These are phyloP conservation scores for Callithrix jacchus DNA, from an alignment of 2,113 vertebrate genomes.

Conservation along the genomic window DNA sequence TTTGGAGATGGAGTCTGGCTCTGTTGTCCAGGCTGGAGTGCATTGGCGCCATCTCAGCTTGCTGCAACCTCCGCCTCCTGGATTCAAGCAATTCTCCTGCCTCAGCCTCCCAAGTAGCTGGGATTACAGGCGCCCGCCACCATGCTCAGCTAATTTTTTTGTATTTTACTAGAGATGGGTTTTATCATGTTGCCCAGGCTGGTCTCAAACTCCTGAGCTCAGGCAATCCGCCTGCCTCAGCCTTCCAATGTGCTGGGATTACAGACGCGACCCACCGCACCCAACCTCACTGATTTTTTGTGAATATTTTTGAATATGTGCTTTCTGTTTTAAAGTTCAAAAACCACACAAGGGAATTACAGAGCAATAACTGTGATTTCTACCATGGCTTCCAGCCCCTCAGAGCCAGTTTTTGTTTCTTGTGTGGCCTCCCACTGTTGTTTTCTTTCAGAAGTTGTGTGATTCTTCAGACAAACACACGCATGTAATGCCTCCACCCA, in stretches of 20 bases:
- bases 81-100: no score
- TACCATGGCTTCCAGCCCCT: not conserved
- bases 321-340: constrained; percentile 29
- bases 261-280: not conserved
- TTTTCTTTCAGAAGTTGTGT: not conserved
- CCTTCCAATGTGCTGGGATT: not conserved
- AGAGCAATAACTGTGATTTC: not conserved
- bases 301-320: not conserved
- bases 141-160: no score
- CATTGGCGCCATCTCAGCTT: no score
- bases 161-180: no score
- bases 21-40: no score
- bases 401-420: not conserved
- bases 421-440: not conserved
- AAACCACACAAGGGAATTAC: not conserved
- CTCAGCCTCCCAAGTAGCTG: no score
- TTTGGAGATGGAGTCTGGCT: not conserved
- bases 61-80: no score
- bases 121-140: no score
- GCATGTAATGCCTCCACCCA: not conserved
- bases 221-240: no score
- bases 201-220: no score
- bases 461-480: not conserved
- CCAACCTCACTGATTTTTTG: not conserved
- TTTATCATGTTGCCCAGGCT: no score